These are phyloP conservation scores for Drosophila neonasuta DNA, from an alignment of 2,888 invertebrate genomes.

Conservation along the genomic window DNA sequence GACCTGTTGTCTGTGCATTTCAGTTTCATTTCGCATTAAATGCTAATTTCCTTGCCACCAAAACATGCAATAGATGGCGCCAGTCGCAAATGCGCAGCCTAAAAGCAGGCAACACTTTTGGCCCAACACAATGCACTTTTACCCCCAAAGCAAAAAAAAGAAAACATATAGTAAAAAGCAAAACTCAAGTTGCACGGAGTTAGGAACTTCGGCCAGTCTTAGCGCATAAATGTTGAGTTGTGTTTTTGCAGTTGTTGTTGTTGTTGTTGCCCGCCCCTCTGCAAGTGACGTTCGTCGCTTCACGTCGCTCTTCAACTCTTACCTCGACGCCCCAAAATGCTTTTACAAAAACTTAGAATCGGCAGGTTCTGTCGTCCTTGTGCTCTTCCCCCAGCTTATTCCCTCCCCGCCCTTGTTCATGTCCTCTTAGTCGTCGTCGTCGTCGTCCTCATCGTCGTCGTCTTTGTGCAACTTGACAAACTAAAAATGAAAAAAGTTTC, in stretches of 20 bases:
- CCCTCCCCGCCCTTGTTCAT: neutral
- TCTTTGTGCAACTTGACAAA: constrained; percentile 74
- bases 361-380: constrained; percentile 31
- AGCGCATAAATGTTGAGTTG: constrained; percentile 65
- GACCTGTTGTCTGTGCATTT: constrained; percentile 40
- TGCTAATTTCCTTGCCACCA: constrained; percentile 28
- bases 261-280: neutral
- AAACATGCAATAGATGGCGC: constrained; percentile 46
- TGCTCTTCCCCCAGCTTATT: neutral
- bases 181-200: constrained; percentile 36
- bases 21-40: constrained; percentile 35
- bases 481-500: constrained; percentile 77
- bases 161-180: neutral
- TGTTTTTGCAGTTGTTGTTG: constrained; percentile 28
- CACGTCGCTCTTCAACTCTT: constrained; percentile 11
- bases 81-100: constrained; percentile 27
- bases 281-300: neutral
- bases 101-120: constrained; percentile 42
- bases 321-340: constrained; percentile 25
- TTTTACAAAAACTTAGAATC: constrained; percentile 59
- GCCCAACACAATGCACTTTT: neutral
- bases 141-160: constrained; percentile 12
- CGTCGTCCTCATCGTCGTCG: constrained; percentile 19
- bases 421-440: neutral
- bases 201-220: constrained; percentile 33